Evolutionary conservation across 2,113 vertebrate species (phyloP), one percentile per base, ranked within the genome.

Genomic region (Prunella himalayana): DNA sequence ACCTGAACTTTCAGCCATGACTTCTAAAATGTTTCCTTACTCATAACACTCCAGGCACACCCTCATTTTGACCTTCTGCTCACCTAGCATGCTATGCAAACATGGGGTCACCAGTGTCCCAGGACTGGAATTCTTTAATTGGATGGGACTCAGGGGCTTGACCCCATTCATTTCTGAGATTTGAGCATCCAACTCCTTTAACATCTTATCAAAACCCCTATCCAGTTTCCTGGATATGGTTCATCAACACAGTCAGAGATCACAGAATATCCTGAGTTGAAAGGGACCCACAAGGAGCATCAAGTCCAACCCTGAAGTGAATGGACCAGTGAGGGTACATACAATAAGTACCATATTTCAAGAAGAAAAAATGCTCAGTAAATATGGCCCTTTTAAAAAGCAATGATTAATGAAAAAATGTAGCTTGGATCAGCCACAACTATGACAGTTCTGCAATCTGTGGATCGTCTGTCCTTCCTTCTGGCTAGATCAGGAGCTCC

Each of bases 51-150:
- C 23, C 27, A 28, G 8, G 13, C 14, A n/a, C 3, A 5, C 12
- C 60, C 61, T 71, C 61, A 30, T 64, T 84, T 68, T 44, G 44
- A 56, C 86, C 49, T 65, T 92, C 45, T 87, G 16, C 56, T 91
- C 44, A 68, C 16, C n/a, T 65, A 65, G n/a, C 66, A 50, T 16
- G 18, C 77, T 69, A 30, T 61, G 37, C 41, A 89, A 91, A 89
- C 41, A 53, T 5, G 22, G 35, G 76, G n/a, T 22, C 84, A 73
- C 30, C 2, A 2, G 13, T 65, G 33, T 49, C 33, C 56, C 41
- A 88, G 41, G 56, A 73, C 19, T 81, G 24, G 64, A 86, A 76
- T 60, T 95, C 94, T 91, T 90, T 39, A 90, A 92, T 33, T 4
- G 20, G 16, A 37, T 59, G 24, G 44, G n/a, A 82, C 39, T 49